Base-by-base conservation (phyloP, 30 jellyfish, hydroid and myxozoan genomes). In the Aurelia sp. region DNA sequence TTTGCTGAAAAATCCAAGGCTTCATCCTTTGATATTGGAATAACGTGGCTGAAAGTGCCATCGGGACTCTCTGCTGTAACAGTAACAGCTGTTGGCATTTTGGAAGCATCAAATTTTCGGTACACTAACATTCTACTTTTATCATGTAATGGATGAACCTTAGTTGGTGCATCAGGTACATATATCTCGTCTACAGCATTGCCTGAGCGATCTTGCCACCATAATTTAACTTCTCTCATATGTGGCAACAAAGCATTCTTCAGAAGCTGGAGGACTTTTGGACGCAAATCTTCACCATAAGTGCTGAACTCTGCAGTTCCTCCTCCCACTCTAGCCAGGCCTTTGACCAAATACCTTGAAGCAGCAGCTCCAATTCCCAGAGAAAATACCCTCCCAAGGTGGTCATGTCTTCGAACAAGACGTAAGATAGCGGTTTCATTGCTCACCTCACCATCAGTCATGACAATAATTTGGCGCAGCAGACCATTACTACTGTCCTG, bases 401-500 rank as follows among this genome's bases (percentile, higher is more conserved):
- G 67, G 10, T 17, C 20, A 58, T 71, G 19, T 23, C 9, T 71
- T 51, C 68, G 19, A 18, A 71, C 82, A 16, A 71, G 82, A n/a
- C 22, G 18, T 9, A 71, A n/a, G 57, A 71, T 51, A n/a, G 30
- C 0, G 17, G 10, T 10, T 17, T 41, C 57, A 66, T 71, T 71
- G 17, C 30, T 51, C 22, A 71, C 82, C 11, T 71, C 82, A 21
- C 82, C 82, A 51, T 71, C 82, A 13, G 82, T 71, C 40, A 71
- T 6, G 40, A 71, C 64, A 44, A 71, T 22, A 71, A 71, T 22
- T 71, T 51, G 50, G 30, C 66, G 50, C 66, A 22, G 27, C 64
- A 71, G 18, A 27, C 66, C 66, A 19, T 9, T 13, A 12, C 10
- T 1, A 12, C 10, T 8, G 7, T 13, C 30, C 41, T 33, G 50